Evolutionary conservation across 2,113 vertebrate species (phyloP).

Genomic region (Sporophila hypoxantha): DNA sequence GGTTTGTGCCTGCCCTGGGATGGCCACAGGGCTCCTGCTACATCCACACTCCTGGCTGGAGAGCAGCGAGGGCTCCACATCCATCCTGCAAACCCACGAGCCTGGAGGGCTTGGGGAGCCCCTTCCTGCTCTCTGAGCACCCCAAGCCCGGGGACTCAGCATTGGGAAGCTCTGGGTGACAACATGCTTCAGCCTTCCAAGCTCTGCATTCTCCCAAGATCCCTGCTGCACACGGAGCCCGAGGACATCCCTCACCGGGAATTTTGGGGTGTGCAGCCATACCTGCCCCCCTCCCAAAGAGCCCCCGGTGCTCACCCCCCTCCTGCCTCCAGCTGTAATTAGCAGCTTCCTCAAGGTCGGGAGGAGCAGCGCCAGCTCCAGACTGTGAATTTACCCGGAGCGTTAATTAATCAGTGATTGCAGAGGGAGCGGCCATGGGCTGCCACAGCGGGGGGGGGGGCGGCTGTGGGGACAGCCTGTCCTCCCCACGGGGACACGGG

Average conservation of each 20-base stretch:
- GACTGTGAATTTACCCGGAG: neutral
- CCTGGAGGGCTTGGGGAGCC: neutral
- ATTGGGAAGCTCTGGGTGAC: neutral
- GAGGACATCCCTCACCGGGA: neutral
- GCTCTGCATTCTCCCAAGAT: neutral
- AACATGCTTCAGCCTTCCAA: neutral
- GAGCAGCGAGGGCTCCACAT: neutral
- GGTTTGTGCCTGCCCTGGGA: neutral
- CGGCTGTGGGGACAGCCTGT: neutral
- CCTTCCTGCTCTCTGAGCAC: neutral
- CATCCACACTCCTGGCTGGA: neutral
- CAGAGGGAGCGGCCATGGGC: neutral
- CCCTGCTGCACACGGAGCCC: neutral
- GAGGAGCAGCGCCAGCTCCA: neutral
- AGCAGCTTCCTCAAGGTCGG: constrained; percentile 36
- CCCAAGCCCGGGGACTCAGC: neutral
- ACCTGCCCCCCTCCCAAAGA: accelerated
- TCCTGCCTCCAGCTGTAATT: constrained; percentile 2
- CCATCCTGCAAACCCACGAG: neutral
- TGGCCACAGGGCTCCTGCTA: accelerated
- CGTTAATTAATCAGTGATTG: constrained; percentile 28
- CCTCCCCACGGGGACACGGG: neutral
- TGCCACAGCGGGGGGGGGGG: neutral
- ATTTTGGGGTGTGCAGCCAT: neutral
- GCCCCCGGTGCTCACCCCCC: neutral